phyloP scores from a whole-genome alignment of 2,797 vertebrate genomes.

The Coreius guichenoti region DNA sequence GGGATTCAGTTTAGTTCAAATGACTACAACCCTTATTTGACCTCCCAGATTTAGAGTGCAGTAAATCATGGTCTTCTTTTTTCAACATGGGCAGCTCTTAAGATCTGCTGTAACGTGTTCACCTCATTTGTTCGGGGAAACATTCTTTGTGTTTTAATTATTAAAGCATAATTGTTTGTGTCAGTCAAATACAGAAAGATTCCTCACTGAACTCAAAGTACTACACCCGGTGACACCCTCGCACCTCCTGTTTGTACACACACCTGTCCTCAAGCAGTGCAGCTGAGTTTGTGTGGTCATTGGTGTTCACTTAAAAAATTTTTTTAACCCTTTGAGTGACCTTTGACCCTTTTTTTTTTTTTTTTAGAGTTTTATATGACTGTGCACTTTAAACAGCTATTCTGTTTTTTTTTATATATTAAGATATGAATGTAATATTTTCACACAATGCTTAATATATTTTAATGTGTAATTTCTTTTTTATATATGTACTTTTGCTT shows the following conservation, averaged over 20 bases:
- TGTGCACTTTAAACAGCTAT: not conserved
- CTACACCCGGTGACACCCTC: not conserved
- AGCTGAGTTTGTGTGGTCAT: not conserved
- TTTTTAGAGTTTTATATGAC: not conserved
- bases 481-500: not conserved
- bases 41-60: not conserved
- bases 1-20: conserved; percentile 6
- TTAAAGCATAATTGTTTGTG: not conserved
- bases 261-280: conserved; percentile 1
- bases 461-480: not conserved
- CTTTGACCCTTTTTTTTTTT: not conserved
- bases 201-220: not conserved
- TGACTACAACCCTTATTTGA: not conserved
- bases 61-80: not conserved
- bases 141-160: not conserved
- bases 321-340: not conserved
- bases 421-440: not conserved
- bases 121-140: not conserved
- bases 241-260: not conserved
- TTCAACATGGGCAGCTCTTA: not conserved
- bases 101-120: not conserved
- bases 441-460: not conserved
- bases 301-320: not conserved
- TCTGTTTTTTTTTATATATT: not conserved
- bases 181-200: not conserved